These are phyloP conservation scores for Episyrphus balteatus DNA, from an alignment of 1,140 invertebrate genomes.

Conservation along the genomic window DNA sequence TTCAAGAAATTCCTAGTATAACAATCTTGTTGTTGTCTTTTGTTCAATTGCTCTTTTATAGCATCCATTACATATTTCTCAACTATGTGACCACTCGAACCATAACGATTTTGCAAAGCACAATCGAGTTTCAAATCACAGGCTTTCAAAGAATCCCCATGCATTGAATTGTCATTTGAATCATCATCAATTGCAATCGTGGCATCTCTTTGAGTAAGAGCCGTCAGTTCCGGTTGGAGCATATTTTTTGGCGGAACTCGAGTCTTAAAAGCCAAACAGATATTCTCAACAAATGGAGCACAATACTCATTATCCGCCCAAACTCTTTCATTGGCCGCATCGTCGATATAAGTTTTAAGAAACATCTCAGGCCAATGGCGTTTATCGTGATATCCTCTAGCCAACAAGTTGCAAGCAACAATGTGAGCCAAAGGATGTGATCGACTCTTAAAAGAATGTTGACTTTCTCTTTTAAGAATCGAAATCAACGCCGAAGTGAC, in stretches of 20 bases:
- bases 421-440: conserved; percentile 71
- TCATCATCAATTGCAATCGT: conserved; percentile 45
- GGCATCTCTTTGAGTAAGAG: conserved; percentile 28
- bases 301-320: conserved; percentile 92
- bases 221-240: conserved; percentile 46
- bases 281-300: conserved; percentile 85
- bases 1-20: conserved; percentile 81
- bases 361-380: conserved; percentile 69
- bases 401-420: conserved; percentile 74
- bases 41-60: conserved; percentile 75
- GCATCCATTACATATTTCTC: conserved; percentile 75
- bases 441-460: conserved; percentile 46
- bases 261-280: conserved; percentile 76
- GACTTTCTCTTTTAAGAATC: conserved; percentile 67
- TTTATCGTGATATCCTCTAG: conserved; percentile 66
- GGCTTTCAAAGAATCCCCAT: conserved; percentile 28
- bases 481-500: conserved; percentile 71
- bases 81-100: conserved; percentile 54
- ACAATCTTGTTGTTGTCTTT: conserved; percentile 73
- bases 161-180: conserved; percentile 41
- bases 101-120: conserved; percentile 46
- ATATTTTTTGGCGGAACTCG: conserved; percentile 54
- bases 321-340: conserved; percentile 79
- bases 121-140: conserved; percentile 34
- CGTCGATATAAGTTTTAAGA: conserved; percentile 80